Evolutionary conservation across 2,888 invertebrate species (phyloP), one percentile per base, ranked within the genome.

Genomic region (Sphecodes monilicornis): DNA sequence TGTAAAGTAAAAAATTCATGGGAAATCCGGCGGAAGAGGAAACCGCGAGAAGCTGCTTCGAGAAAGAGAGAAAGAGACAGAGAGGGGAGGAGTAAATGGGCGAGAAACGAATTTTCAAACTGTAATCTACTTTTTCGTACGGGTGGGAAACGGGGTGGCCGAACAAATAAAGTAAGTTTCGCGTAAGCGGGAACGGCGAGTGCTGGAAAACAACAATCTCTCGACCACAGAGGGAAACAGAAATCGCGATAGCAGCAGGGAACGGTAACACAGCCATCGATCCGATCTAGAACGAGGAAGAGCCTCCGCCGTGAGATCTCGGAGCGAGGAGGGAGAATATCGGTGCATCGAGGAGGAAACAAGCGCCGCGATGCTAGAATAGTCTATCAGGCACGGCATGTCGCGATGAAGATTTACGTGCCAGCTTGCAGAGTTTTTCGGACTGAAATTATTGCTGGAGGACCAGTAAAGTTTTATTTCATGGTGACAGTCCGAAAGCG

Each of bases 241-340:
- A 43, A 50, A 64, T 66, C 46, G 64, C 76, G 66, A 75, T 76
- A 66, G 43, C 66, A 5, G 32, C 16, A 16, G n/a, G 32, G 46
- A 72, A 72, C 71, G 71, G 71, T 72, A 32, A 72, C 71, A 72
- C 71, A 50, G 46, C 36, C 32, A 72, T 72, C 71, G 71, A 50
- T 72, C 71, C 71, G 46, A 72, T 72, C 71, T 72, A 32, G 71
- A 22, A 50, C 50, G 71, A 46, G 69, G 69, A 18, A 69, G 69
- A 32, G 43, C 36, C 43, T 26, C 6, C 43, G 4, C 43, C 70
- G 46, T 32, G 50, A 72, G 71, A 72, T 72, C 32, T 32, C 50
- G 26, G 43, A 46, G 50, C 71, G 22, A 26, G 71, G 32, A 36
- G n/a, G 10, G 70, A 46, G 32, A 22, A 29, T 29, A 32, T 70